phyloP scores from a whole-genome alignment of 2,888 invertebrate species.

The Glomeris marginata region DNA sequence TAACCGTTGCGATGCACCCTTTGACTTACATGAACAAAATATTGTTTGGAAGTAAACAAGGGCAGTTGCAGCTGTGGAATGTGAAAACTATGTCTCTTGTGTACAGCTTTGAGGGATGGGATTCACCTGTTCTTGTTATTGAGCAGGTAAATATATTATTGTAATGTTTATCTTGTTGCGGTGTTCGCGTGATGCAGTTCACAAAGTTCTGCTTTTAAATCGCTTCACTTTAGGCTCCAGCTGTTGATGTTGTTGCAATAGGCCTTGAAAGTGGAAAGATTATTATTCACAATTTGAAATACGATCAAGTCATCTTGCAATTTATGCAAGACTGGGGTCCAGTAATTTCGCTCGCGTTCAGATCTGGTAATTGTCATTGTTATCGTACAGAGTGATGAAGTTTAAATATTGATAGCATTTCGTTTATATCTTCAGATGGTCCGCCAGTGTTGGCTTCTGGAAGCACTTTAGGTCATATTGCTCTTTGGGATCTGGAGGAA shows the following conservation, averaged over 20 bases:
- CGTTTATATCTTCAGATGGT: conserved; percentile 44
- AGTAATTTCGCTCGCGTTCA: conserved; percentile 67
- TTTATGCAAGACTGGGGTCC: conserved; percentile 85
- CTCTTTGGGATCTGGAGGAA: conserved; percentile 85
- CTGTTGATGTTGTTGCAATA: conserved; percentile 77
- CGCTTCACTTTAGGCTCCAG: conserved; percentile 49
- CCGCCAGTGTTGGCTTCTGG: conserved; percentile 73
- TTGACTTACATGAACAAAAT: conserved; percentile 89
- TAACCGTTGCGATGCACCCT: conserved; percentile 78
- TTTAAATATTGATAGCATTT: not conserved
- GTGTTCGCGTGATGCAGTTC: not conserved
- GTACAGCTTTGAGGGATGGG: conserved; percentile 62
- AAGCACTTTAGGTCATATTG: conserved; percentile 65
- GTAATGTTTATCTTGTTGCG: not conserved
- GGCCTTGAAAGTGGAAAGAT: conserved; percentile 71
- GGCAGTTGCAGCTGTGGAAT: conserved; percentile 78
- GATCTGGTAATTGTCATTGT: conserved; percentile 34
- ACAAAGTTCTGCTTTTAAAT: not conserved
- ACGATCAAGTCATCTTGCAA: conserved; percentile 63
- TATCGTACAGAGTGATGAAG: conserved; percentile 2
- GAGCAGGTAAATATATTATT: conserved; percentile 41
- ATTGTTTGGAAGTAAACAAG: conserved; percentile 70
- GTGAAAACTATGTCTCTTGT: conserved; percentile 57
- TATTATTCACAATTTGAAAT: conserved; percentile 71
- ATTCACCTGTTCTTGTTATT: conserved; percentile 49